Conservation (phyloP, 2,888 invertebrate species). For the Neocrepidodera transversa region DNA sequence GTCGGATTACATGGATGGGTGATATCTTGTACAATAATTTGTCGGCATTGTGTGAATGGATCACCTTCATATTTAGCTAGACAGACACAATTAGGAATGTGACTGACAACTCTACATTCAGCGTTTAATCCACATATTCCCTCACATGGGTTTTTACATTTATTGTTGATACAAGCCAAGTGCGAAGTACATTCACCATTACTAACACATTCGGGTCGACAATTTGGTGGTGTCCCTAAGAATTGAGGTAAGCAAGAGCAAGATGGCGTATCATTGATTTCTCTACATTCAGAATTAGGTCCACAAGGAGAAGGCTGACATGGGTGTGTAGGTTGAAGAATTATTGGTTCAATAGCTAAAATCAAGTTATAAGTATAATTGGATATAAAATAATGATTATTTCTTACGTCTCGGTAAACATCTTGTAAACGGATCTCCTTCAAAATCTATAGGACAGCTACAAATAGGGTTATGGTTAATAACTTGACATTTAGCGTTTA, state of each 20-base stretch:
- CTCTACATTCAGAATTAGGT: conserved; percentile 69
- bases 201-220: conserved; percentile 76
- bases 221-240: conserved; percentile 73
- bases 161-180: conserved; percentile 74
- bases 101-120: conserved; percentile 77
- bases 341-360: conserved; percentile 46
- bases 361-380: conserved; percentile 11
- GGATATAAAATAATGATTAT: neutral
- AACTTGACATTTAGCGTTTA: conserved; percentile 75
- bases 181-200: conserved; percentile 74
- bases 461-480: conserved; percentile 77
- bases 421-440: conserved; percentile 72
- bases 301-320: conserved; percentile 75
- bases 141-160: conserved; percentile 77
- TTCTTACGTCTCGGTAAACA: conserved; percentile 57
- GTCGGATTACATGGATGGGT: conserved; percentile 60
- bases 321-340: conserved; percentile 62
- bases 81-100: conserved; percentile 76
- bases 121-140: conserved; percentile 75
- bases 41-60: conserved; percentile 64
- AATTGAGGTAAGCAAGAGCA: conserved; percentile 75
- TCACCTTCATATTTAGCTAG: conserved; percentile 71
- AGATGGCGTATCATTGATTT: conserved; percentile 68
- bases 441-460: conserved; percentile 67
- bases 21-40: conserved; percentile 28